Conservation (phyloP, 1,140 invertebrate species). For the Pristionchus pacificus region DNA sequence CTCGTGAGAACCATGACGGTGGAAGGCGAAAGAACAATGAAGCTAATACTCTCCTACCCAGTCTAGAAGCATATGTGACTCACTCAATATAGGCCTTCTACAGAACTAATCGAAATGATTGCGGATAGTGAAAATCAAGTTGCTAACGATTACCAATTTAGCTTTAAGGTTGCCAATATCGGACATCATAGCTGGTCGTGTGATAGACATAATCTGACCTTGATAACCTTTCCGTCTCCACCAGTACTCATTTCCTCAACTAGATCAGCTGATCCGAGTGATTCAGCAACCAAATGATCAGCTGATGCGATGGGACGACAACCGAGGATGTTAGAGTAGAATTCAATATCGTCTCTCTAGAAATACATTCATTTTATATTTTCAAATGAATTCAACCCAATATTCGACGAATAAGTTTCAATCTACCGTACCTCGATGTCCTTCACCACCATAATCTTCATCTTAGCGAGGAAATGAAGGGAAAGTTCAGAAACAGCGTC, state of each 20-base stretch:
- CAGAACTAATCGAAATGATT: too few species aligned
- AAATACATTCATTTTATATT: not conserved
- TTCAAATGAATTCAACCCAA: conserved; percentile 1
- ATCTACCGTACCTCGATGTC: conserved; percentile 97
- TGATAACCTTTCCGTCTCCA: conserved; percentile 79
- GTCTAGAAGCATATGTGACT: too few species aligned
- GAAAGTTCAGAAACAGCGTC: conserved; percentile 95
- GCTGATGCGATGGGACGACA: conserved; percentile 95
- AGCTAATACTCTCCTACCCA: too few species aligned
- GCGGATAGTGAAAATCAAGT: too few species aligned
- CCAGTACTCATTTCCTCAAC: conserved; percentile 89
- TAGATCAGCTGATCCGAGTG: conserved; percentile 82
- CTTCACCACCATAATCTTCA: conserved; percentile 97
- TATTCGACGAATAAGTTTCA: conserved; percentile 89
- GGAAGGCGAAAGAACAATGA: too few species aligned
- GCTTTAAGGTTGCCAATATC: too few species aligned
- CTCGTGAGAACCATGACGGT: too few species aligned
- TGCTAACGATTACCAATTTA: too few species aligned
- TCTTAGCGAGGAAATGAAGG: conserved; percentile 95
- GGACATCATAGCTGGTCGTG: too few species aligned
- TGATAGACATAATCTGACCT: too few species aligned
- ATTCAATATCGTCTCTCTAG: not conserved
- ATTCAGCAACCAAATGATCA: conserved; percentile 91
- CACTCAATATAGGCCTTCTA: too few species aligned
- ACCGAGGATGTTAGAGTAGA: conserved; percentile 68